Evolutionary conservation across 2,888 invertebrate species (phyloP).

Genomic region (Drosophila hamatofila): DNA sequence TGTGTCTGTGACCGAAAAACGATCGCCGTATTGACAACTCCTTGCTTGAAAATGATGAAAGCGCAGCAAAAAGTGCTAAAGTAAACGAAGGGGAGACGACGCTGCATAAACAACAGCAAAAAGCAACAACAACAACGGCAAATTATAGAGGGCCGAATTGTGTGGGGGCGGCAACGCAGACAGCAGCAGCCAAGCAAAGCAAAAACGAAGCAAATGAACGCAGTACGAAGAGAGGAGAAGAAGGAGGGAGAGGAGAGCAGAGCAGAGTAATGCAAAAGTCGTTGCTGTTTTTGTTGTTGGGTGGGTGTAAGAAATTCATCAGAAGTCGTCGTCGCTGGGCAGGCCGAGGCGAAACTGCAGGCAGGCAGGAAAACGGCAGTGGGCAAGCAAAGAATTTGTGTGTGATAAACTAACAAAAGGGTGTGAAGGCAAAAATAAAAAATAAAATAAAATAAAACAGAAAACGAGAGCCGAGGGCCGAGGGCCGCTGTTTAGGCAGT

Average conservation of each 20-base stretch:
- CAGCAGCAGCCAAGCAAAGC: constrained; percentile 38
- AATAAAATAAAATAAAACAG: constrained; percentile 29
- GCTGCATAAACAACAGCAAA: constrained; percentile 47
- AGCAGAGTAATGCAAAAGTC: constrained; percentile 61
- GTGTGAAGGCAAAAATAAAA: constrained; percentile 54
- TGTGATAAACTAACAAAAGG: constrained; percentile 67
- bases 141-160: constrained; percentile 60
- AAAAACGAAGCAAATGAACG: constrained; percentile 27
- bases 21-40: constrained; percentile 55
- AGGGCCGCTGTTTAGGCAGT: constrained; percentile 53
- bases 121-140: constrained; percentile 38
- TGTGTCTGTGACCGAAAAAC: constrained; percentile 7
- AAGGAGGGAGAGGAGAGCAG: background rate
- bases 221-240: background rate
- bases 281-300: constrained; percentile 53
- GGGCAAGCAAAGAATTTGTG: constrained; percentile 52
- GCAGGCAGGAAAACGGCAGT: constrained; percentile 36
- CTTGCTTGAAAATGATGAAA: constrained; percentile 51
- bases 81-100: constrained; percentile 56
- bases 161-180: constrained; percentile 72
- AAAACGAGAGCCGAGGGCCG: constrained; percentile 39
- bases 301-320: constrained; percentile 78
- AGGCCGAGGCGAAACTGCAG: constrained; percentile 40
- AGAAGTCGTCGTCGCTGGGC: constrained; percentile 50
- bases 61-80: constrained; percentile 53